phyloP scores from a whole-genome alignment of 2,888 invertebrate species.

The Meganola albula region DNA sequence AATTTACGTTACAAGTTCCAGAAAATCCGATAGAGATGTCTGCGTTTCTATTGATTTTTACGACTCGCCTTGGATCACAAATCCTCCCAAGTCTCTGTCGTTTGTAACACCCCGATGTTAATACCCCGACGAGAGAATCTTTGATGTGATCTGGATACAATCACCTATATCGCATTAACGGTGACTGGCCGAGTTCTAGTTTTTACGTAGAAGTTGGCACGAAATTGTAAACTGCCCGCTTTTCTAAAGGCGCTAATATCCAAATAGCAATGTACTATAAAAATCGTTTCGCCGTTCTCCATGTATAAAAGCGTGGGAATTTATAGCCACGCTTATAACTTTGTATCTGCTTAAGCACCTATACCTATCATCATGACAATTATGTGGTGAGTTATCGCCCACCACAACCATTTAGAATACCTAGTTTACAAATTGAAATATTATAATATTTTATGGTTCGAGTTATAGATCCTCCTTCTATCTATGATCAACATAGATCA shows the following conservation, averaged over 20 bases:
- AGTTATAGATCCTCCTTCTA: too few species aligned
- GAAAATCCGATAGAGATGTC: conserved; percentile 11
- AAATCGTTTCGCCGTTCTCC: conserved; percentile 26
- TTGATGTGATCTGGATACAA: conserved; percentile 73
- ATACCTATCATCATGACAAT: too few species aligned
- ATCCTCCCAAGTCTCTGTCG: conserved; percentile 35
- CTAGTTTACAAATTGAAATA: too few species aligned
- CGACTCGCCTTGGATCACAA: conserved; percentile 22
- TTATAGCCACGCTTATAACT: conserved; percentile 17
- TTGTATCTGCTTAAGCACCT: too few species aligned
- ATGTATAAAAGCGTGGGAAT: conserved; percentile 27
- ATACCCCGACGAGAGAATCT: conserved; percentile 49
- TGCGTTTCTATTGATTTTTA: conserved; percentile 26
- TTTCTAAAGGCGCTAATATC: conserved; percentile 62
- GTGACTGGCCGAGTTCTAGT: conserved; percentile 71
- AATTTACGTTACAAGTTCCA: conserved; percentile 4
- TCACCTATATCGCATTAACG: conserved; percentile 65
- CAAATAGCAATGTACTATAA: conserved; percentile 39
- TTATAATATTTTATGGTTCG: too few species aligned
- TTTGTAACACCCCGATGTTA: conserved; percentile 38
- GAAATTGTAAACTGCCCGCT: conserved; percentile 75
- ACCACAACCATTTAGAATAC: too few species aligned
- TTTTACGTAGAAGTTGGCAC: conserved; percentile 69
- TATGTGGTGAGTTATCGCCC: too few species aligned
- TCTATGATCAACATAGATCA: too few species aligned